phyloP scores from a whole-genome alignment of 2,888 invertebrate species.

The Drosophila differens region DNA sequence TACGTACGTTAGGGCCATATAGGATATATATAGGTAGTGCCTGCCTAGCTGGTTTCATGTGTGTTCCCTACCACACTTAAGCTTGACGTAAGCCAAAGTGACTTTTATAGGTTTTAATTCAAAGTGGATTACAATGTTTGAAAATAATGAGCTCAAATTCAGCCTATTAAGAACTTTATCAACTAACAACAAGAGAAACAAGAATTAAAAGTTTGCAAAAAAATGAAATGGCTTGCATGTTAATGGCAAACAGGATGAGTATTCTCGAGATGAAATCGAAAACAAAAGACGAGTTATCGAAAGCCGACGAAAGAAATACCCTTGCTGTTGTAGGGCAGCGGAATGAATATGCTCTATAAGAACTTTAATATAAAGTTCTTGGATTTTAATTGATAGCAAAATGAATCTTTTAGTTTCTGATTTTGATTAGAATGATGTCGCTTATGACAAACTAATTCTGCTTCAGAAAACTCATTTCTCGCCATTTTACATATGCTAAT shows the following conservation, averaged over 20 bases:
- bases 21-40: slow-evolving; percentile 1
- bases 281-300: not conserved
- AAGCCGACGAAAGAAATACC: not conserved
- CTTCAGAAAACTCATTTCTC: not conserved
- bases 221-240: slow-evolving; percentile 43
- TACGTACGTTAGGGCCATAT: slow-evolving; percentile 15
- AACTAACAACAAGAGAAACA: slow-evolving; percentile 41
- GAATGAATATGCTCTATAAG: not conserved
- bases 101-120: slow-evolving; percentile 50
- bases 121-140: slow-evolving; percentile 60
- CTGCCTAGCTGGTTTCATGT: slow-evolving; percentile 4
- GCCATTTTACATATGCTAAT: not conserved
- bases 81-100: slow-evolving; percentile 16
- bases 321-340: not conserved
- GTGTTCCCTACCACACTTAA: not conserved
- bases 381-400: not conserved
- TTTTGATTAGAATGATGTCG: not conserved
- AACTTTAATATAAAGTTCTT: not conserved
- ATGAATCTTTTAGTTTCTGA: not conserved
- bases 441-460: not conserved
- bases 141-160: slow-evolving; percentile 45
- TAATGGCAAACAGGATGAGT: slow-evolving; percentile 31
- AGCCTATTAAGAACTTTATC: slow-evolving; percentile 61
- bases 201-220: slow-evolving; percentile 31
- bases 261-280: slow-evolving; percentile 31